Base-by-base conservation (phyloP, 1,140 invertebrate species). In the Calliopsis andreniformis region DNA sequence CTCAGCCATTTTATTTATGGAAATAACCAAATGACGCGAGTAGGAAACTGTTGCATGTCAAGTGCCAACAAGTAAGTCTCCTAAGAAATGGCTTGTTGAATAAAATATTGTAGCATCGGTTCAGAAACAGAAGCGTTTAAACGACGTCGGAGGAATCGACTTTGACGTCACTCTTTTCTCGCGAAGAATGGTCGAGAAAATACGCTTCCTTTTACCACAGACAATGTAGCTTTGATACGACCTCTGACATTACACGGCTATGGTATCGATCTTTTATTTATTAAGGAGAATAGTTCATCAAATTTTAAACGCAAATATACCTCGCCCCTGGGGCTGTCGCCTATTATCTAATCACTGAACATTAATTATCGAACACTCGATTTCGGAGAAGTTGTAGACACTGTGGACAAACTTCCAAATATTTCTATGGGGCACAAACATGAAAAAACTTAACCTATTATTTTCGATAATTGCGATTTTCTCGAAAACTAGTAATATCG, bases 191-290 rank as follows among this genome's bases (percentile, higher is more conserved):
- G 71, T 78, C 61, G 68, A 62, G 68, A 71, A 82, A 83, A 81
- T 62, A 61, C 66, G 47, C 71, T 73, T 73, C 63, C 66, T 83
- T 83, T 83, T 78, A 83, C 62, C 59, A 66, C 76, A 69, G 80
- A 83, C 76, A 78, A 68, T 72, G 80, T 77, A 51, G 75, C 75
- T 68, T 43, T 78, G 79, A 78, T 58, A 62, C 61, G 83, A 84
- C 83, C 83, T 77, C 67, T 84, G 83, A 84, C 83, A 84, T 84
- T 84, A 83, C 62, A 55, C 59, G 73, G 35, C 28, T 51, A 28
- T 35, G 53, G 59, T 83, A 83, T 84, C 83, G 83, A 84, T 84
- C 73, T 71, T 84, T 84, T 84, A 84, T 84, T 84, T 84, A 84
- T 79, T 49, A 67, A 79, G 69, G 61, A 71, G 71, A 78, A 84